phyloP scores from a whole-genome alignment of 2,113 vertebrate genomes.

The Euleptes europaea region DNA sequence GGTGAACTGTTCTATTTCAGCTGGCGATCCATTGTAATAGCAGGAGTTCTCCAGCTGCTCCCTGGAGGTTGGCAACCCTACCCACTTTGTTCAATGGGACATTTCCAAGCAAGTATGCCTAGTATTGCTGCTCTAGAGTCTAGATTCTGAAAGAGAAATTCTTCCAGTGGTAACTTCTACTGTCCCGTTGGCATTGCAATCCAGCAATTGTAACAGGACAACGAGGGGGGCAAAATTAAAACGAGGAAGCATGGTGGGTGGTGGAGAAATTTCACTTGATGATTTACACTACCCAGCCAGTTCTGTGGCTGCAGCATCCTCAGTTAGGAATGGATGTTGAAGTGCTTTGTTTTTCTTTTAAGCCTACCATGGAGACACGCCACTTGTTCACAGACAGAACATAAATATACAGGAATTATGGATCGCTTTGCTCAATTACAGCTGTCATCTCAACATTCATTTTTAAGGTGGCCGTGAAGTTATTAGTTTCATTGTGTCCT shows the following conservation, averaged over 20 bases:
- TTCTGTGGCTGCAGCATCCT: neutral
- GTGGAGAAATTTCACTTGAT: neutral
- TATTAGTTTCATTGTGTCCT: neutral
- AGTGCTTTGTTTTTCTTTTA: constrained; percentile 11
- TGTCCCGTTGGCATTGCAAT: no score
- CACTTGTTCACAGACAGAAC: neutral
- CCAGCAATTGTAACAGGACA: no score
- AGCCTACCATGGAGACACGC: neutral
- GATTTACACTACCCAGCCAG: rapidly evolving
- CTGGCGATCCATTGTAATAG: no score
- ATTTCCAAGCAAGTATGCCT: no score
- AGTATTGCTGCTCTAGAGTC: no score
- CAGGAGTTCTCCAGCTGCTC: no score
- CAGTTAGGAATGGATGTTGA: neutral
- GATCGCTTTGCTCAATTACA: neutral
- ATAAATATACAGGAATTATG: constrained; percentile 8
- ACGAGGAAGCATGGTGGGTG: rapidly evolving
- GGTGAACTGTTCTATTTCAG: no score
- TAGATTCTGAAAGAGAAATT: no score
- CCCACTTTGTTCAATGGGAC: no score
- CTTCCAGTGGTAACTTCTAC: no score
- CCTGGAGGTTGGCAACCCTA: no score
- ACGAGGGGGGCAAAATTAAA: no score
- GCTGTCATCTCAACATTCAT: neutral
- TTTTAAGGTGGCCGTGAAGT: constrained; percentile 7